These are phyloP conservation scores for Megaleporinus macrocephalus DNA, from an alignment of 2,113 vertebrate species.

Conservation along the genomic window DNA sequence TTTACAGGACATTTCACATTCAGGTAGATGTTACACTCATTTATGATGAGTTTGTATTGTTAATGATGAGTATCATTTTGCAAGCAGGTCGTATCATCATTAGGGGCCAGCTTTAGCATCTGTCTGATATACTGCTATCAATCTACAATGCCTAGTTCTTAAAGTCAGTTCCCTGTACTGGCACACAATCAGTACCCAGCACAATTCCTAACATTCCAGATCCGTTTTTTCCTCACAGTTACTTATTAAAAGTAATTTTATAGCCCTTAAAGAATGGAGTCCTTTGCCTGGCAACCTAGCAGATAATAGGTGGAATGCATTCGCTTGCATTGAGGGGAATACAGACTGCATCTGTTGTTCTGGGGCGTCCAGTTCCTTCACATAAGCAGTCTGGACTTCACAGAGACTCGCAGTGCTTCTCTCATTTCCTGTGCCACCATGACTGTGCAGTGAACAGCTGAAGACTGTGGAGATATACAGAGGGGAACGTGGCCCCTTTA, in stretches of 20 bases:
- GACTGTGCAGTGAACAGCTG: slow-evolving; percentile 21
- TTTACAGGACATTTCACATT: too few species aligned
- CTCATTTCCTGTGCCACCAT: slow-evolving; percentile 30
- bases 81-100: too few species aligned
- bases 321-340: slow-evolving; percentile 76
- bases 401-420: slow-evolving; percentile 7
- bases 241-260: background rate
- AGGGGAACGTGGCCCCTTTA: slow-evolving; percentile 13
- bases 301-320: slow-evolving; percentile 75
- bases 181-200: background rate
- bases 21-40: background rate
- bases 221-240: background rate
- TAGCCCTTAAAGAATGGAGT: slow-evolving; percentile 57
- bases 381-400: slow-evolving; percentile 36
- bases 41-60: background rate
- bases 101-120: too few species aligned
- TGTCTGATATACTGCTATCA: too few species aligned
- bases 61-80: too few species aligned
- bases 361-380: slow-evolving; percentile 62
- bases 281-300: slow-evolving; percentile 75
- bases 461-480: slow-evolving; percentile 12
- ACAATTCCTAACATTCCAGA: too few species aligned
- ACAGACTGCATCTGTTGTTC: slow-evolving; percentile 68
- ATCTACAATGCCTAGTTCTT: too few species aligned
- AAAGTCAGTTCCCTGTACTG: background rate